Evolutionary conservation across 2,888 invertebrate species (phyloP), one percentile per base, ranked within the genome.

Genomic region (Drosophila austrosaltans): DNA sequence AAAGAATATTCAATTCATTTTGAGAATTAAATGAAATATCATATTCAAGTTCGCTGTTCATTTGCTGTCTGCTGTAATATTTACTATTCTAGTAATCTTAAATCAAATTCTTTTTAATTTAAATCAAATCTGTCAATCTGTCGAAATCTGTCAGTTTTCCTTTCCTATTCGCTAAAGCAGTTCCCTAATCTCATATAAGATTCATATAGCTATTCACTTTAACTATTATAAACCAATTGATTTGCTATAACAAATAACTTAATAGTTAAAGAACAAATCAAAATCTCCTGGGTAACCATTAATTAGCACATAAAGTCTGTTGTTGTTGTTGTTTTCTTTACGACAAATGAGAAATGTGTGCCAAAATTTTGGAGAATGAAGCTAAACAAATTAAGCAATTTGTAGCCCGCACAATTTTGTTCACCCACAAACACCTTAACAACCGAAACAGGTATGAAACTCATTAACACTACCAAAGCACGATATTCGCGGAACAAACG

Each of bases 331-430:
- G 40, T 28, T 77, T 70, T 69, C 12, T 30, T 1, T 32, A 22
- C 39, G 44, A 12, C 40, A n/a, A 22, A 22, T 42, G 28, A 32
- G n/a, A 10, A 53, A 48, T 56, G 40, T 59, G 36, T 54, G 60
- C 57, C 39, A 53, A n/a, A 59, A 72, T 75, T 75, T 75, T 60
- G 57, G 67, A 40, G 44, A 48, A 42, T 40, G 10, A 48, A 68
- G 60, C 63, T 44, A 53, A 85, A 66, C 78, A 86, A 89, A 84
- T 89, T 80, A 88, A 70, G 73, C 83, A 86, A 86, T 88, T 88
- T 79, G 74, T 63, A 61, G 40, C 40, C 40, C 59, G 68, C 85
- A 68, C 86, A 84, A 81, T 28, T 63, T 16, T 16, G 16, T 16
- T 63, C 68, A 40, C 44, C 62, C 76, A 54, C 71, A 72, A 72